Percentiles rank a stretch among this genome's conserved stretches.
phyloP scores from a whole-genome alignment of 2,797 vertebrate species.

The Tadarida brasiliensis region DNA sequence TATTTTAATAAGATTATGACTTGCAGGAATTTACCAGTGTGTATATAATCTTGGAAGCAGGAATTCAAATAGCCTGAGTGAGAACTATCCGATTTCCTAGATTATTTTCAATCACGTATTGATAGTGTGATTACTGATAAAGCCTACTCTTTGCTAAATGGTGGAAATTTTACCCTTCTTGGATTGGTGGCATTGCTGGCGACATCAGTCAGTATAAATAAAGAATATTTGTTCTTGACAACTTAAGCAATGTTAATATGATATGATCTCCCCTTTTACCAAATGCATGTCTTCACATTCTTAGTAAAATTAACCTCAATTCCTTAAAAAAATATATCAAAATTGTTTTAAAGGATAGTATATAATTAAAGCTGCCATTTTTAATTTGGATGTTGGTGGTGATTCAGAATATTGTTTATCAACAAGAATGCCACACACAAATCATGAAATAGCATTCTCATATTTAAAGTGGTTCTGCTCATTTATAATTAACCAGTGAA shows the following conservation, averaged over 20 bases:
- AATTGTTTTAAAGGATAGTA: background rate
- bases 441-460: background rate
- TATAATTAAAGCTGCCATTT: background rate
- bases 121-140: background rate
- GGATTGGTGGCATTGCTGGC: background rate
- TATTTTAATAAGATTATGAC: conserved; percentile 12
- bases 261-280: background rate
- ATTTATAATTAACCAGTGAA: background rate
- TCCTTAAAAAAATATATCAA: background rate
- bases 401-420: background rate
- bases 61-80: background rate
- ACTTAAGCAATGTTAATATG: background rate
- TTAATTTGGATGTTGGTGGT: background rate
- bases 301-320: background rate
- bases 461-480: background rate
- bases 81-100: background rate
- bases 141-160: background rate
- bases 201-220: background rate
- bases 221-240: conserved; percentile 25
- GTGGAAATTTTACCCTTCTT: background rate
- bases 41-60: background rate
- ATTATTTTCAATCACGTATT: background rate
- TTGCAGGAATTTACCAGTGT: background rate
- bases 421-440: background rate
- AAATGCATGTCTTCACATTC: background rate